Evolutionary conservation across 2,797 vertebrate species (phyloP).

Genomic region (Mormyrops boulengeri): DNA sequence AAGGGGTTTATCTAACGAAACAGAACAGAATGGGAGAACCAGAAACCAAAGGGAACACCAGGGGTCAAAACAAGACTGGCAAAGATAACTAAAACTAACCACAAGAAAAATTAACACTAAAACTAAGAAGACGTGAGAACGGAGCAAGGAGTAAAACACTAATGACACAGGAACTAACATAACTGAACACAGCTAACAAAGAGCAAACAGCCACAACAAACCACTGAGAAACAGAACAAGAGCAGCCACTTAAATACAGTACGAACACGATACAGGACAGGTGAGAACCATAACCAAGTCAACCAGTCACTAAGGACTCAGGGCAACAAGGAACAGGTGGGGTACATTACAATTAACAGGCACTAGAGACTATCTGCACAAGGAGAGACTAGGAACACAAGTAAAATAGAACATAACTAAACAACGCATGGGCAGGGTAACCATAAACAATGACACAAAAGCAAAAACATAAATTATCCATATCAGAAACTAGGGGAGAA

Average conservation of each 20-base stretch:
- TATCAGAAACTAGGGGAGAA: neutral
- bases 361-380: neutral
- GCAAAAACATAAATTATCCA: neutral
- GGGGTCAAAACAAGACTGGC: neutral
- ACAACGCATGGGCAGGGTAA: neutral
- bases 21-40: neutral
- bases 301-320: neutral
- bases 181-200: neutral
- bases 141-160: neutral
- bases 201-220: neutral
- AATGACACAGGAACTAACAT: neutral
- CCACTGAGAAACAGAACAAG: neutral
- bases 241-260: neutral
- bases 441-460: neutral
- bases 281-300: neutral
- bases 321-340: neutral
- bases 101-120: neutral
- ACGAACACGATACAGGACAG: neutral
- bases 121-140: neutral
- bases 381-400: neutral
- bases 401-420: neutral
- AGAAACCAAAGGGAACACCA: neutral
- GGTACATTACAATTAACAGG: neutral
- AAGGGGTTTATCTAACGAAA: neutral
- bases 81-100: neutral